Conservation (phyloP, 2,113 vertebrate genomes). For the Urocynchramus pylzowi region DNA sequence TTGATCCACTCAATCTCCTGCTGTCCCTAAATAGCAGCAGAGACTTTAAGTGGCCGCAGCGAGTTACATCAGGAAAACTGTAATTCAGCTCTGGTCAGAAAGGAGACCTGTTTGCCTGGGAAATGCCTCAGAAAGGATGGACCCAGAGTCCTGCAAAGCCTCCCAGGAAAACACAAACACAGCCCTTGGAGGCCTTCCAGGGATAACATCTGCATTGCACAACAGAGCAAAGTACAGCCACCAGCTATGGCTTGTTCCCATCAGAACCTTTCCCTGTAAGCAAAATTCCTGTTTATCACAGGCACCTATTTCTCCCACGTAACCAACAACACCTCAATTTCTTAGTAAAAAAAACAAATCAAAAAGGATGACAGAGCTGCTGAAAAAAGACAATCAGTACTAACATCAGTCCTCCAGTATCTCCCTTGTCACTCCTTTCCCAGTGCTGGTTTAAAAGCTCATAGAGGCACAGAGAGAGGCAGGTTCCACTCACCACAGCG, state of each 20-base stretch:
- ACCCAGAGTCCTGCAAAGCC: background rate
- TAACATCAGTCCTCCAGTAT: background rate
- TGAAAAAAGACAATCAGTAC: background rate
- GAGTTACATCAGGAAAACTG: background rate
- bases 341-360: background rate
- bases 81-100: background rate
- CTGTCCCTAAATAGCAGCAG: background rate
- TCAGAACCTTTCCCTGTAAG: background rate
- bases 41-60: rapidly evolving
- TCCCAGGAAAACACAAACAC: background rate
- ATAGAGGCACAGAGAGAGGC: background rate
- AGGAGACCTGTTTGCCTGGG: background rate
- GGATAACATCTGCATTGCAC: background rate
- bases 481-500: constrained; percentile 1
- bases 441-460: rapidly evolving
- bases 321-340: background rate
- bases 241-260: background rate
- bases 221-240: background rate
- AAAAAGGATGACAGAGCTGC: background rate
- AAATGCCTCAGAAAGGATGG: background rate
- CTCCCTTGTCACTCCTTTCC: background rate
- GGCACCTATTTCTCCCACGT: background rate
- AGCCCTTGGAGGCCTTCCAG: background rate
- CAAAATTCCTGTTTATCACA: background rate
- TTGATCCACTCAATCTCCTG: background rate